Conservation (phyloP, 2,113 vertebrate species). For the Malurus cyaneus region DNA sequence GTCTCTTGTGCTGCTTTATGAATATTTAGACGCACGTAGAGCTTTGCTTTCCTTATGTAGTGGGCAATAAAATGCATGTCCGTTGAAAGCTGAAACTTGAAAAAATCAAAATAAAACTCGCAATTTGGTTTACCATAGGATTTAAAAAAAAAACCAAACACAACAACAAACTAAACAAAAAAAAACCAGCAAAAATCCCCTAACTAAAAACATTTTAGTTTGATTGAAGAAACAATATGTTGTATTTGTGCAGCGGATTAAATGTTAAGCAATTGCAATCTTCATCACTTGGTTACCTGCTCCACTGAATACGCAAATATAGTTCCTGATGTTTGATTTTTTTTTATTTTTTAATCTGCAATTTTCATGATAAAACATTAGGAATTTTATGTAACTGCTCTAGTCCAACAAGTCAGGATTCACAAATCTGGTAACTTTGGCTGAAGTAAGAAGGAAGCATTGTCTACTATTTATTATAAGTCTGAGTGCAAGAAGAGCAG, state of each 20-base stretch:
- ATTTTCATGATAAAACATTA: background rate
- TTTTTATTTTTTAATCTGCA: background rate
- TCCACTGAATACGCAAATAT: background rate
- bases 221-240: background rate
- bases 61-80: background rate
- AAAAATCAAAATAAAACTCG: background rate
- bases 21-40: background rate
- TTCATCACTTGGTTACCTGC: background rate
- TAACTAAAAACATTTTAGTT: background rate
- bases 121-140: background rate
- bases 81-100: background rate
- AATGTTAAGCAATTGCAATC: background rate
- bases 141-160: background rate
- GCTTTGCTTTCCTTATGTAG: background rate
- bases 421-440: background rate
- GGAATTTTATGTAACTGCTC: background rate
- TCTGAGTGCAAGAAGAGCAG: accelerated
- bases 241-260: background rate
- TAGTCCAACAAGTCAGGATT: background rate
- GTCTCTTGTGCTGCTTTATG: background rate
- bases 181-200: background rate
- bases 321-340: background rate
- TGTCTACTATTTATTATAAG: background rate
- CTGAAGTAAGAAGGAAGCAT: background rate
- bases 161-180: background rate